Evolutionary conservation across 2,888 invertebrate genomes (phyloP).

Genomic region (Zelleria hepariella): DNA sequence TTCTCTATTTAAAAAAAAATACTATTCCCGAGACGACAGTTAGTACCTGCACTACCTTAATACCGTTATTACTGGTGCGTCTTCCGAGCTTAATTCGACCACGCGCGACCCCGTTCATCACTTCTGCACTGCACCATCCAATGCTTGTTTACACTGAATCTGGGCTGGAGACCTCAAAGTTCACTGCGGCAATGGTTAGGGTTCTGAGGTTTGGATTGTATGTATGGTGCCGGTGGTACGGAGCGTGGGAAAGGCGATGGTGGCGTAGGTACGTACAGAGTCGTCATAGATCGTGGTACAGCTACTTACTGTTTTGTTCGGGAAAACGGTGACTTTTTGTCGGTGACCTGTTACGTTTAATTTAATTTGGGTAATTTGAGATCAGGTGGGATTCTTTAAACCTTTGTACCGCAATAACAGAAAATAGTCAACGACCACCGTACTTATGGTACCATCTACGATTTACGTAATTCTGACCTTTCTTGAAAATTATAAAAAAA

Average conservation of each 20-base stretch:
- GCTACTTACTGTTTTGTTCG: not conserved
- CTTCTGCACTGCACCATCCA: conserved; percentile 13
- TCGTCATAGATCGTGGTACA: not conserved
- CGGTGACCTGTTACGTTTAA: not conserved
- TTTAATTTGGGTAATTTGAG: no score
- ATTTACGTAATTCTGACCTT: no score
- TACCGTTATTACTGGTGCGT: conserved; percentile 18
- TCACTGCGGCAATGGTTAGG: not conserved
- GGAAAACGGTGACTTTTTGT: not conserved
- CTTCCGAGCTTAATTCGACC: conserved; percentile 7
- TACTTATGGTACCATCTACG: no score
- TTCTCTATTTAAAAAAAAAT: no score
- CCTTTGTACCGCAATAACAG: no score
- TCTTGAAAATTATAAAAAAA: no score
- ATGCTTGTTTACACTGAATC: not conserved
- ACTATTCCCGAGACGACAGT: no score
- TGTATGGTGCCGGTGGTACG: not conserved
- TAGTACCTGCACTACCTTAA: no score
- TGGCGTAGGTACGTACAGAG: not conserved
- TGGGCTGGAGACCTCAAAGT: not conserved
- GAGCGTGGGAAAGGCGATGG: conserved; percentile 1
- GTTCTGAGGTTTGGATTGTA: not conserved
- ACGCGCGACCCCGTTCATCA: conserved; percentile 12
- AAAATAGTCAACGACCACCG: no score
- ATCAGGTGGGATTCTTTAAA: no score